phyloP scores from a whole-genome alignment of 53 echinoderm and acorn worm genomes.

The Luidia sarsii region DNA sequence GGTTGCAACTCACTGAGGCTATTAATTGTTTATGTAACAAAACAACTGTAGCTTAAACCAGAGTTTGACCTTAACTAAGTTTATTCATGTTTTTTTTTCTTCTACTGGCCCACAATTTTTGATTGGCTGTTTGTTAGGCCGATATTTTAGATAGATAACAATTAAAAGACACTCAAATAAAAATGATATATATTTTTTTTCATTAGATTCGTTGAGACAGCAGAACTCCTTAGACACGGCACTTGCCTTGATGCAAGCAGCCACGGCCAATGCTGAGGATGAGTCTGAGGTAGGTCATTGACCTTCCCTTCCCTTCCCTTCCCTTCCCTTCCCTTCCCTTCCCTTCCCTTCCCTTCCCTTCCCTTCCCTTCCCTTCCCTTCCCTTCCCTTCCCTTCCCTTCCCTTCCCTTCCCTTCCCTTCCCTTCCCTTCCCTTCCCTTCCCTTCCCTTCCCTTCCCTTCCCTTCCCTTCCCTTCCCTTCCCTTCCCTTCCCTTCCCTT shows the following conservation, averaged over 20 bases:
- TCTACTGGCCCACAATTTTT: no score
- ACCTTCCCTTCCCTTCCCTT: background rate
- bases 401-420: background rate
- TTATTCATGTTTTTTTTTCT: no score
- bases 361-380: background rate
- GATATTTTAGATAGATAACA: no score
- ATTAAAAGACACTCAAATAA: no score
- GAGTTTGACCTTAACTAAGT: no score
- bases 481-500: background rate
- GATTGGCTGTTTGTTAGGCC: no score
- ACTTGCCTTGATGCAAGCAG: slow-evolving; percentile 75
- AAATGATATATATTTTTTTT: no score
- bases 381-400: background rate
- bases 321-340: background rate
- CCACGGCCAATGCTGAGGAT: slow-evolving; percentile 81
- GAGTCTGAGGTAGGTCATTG: slow-evolving; percentile 83
- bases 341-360: background rate
- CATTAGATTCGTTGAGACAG: slow-evolving; percentile 61
- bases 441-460: background rate
- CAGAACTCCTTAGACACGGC: slow-evolving; percentile 77
- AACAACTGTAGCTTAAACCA: no score
- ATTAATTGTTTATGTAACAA: no score
- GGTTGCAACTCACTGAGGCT: no score
- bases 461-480: background rate
- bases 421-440: background rate